phyloP scores from a whole-genome alignment of 2,888 invertebrate genomes.

The Nymphalis polychloros region DNA sequence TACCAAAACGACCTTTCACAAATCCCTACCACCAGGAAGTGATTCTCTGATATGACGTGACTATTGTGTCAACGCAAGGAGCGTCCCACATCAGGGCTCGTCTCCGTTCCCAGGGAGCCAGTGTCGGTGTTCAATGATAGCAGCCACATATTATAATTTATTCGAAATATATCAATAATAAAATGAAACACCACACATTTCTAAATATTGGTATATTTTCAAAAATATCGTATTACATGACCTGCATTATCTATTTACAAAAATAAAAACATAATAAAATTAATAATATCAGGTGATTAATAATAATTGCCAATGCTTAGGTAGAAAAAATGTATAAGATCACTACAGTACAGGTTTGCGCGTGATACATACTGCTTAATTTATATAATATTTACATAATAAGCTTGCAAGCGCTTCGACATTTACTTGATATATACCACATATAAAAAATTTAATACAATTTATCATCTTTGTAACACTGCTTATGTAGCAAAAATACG shows the following conservation, averaged over 20 bases:
- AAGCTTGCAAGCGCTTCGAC: constrained; percentile 43
- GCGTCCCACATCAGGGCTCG: too few relatives aligned
- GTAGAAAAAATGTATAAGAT: constrained; percentile 50
- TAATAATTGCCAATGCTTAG: constrained; percentile 54
- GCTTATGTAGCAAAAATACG: constrained; percentile 13
- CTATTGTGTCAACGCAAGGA: too few relatives aligned
- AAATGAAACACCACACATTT: constrained; percentile 51
- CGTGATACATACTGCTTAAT: constrained; percentile 42
- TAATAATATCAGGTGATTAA: constrained; percentile 53
- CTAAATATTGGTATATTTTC: constrained; percentile 82
- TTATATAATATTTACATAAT: constrained; percentile 46
- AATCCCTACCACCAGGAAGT: too few relatives aligned
- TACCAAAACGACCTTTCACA: too few relatives aligned
- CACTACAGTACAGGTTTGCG: constrained; percentile 43
- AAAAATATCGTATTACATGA: constrained; percentile 81
- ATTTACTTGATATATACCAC: constrained; percentile 19
- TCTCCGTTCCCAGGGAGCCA: too few relatives aligned
- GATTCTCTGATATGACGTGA: too few relatives aligned
- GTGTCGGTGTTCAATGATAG: too few relatives aligned
- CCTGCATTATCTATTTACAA: constrained; percentile 80
- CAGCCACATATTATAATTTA: too few relatives aligned
- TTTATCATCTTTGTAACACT: constrained; percentile 8
- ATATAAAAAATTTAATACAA: constrained; percentile 25
- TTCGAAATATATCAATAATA: not conserved
- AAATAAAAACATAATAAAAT: constrained; percentile 68